Conservation (phyloP, 1,140 invertebrate species). For the Drosophila willistoni region DNA sequence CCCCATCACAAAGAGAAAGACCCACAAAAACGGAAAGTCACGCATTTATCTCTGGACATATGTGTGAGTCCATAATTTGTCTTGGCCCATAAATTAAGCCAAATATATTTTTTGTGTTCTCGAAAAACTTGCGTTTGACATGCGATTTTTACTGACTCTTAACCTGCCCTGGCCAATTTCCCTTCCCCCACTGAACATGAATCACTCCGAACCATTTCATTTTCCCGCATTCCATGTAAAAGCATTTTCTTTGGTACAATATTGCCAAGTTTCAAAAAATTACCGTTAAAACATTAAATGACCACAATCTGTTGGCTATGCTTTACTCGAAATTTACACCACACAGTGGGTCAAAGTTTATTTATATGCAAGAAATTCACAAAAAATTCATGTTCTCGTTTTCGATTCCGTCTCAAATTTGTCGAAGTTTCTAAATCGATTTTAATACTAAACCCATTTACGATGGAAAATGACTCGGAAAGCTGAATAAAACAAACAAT, state of each 20-base stretch:
- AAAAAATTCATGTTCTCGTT: no score
- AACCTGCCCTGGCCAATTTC: background rate
- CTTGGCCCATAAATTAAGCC: conserved; percentile 78
- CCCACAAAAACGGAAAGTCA: conserved; percentile 48
- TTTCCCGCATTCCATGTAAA: background rate
- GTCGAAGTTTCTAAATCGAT: no score
- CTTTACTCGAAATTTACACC: no score
- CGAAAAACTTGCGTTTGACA: conserved; percentile 74
- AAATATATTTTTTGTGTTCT: conserved; percentile 38
- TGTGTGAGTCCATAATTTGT: conserved; percentile 57
- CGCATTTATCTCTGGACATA: conserved; percentile 43
- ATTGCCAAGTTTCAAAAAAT: conserved; percentile 48
- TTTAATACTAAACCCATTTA: no score
- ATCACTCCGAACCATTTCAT: conserved; percentile 22
- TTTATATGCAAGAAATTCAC: no score
- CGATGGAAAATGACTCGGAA: no score
- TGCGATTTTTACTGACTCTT: conserved; percentile 61
- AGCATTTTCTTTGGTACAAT: conserved; percentile 30
- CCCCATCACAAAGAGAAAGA: conserved; percentile 45
- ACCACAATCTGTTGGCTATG: conserved; percentile 36
- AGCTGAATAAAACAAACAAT: no score
- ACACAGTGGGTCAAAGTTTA: conserved; percentile 21
- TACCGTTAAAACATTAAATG: conserved; percentile 67
- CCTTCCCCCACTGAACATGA: background rate
- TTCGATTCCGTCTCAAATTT: no score